Evolutionary conservation across 2,888 invertebrate species (phyloP).

Genomic region (Agonopterix heracliana): DNA sequence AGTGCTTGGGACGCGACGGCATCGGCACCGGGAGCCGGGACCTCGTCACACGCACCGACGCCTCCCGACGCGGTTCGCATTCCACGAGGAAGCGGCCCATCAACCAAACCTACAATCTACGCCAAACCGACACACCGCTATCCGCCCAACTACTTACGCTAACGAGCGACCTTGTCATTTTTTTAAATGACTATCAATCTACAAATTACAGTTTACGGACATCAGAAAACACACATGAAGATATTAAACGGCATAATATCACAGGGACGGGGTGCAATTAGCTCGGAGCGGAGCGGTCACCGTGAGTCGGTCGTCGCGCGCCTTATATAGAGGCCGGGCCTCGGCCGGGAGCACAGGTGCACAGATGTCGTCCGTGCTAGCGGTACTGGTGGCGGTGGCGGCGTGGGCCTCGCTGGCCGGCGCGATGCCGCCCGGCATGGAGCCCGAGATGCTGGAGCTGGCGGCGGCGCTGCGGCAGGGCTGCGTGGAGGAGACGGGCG

Average conservation of each 20-base stretch:
- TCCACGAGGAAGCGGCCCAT: not conserved
- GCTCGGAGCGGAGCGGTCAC: too few relatives aligned
- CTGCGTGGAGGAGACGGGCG: conserved; percentile 53
- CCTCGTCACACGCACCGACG: too few relatives aligned
- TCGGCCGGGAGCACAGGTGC: conserved; percentile 2
- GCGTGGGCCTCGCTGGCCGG: conserved; percentile 5
- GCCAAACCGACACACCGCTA: not conserved
- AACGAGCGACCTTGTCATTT: conserved; percentile 29
- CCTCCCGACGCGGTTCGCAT: too few relatives aligned
- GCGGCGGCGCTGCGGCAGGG: conserved; percentile 53
- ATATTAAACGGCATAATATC: too few relatives aligned
- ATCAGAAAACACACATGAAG: too few relatives aligned
- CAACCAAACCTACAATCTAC: conserved; percentile 1
- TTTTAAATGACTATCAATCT: conserved; percentile 27
- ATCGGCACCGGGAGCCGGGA: too few relatives aligned
- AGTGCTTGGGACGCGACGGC: too few relatives aligned
- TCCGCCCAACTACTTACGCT: not conserved
- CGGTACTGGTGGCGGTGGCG: conserved; percentile 15
- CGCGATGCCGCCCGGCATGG: conserved; percentile 24
- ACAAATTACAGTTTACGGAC: conserved; percentile 22
- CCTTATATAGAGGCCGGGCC: conserved; percentile 12
- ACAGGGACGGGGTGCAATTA: too few relatives aligned
- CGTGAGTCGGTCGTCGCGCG: not conserved
- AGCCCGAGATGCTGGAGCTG: conserved; percentile 60
- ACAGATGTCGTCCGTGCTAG: conserved; percentile 5